Base-by-base conservation (phyloP, 2,113 vertebrate species). In the Lampris megalopsis region DNA sequence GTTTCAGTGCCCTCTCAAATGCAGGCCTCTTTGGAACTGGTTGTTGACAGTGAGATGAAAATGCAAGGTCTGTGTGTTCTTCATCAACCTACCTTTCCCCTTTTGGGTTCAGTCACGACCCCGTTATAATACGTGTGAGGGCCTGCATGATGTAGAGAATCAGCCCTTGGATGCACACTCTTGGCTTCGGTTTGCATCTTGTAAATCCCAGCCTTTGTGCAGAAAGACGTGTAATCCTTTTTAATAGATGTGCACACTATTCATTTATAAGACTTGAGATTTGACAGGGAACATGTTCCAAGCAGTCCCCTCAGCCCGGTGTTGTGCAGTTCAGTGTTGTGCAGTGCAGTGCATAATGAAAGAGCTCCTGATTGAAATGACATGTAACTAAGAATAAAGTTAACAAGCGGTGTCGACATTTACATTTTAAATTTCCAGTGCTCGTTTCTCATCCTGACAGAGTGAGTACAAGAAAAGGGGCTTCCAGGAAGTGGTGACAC, bases 401-500 rank as follows among this genome's bases (percentile, higher is more conserved):
- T 52, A 9, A 48, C 38, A 56, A n/a, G 45, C 43, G 7, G 5
- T 11, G 11, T 52, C 50, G 11, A 52, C 3, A 7, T 2, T 7
- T 45, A 4, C 62, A 41, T n/a, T 80, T 0, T 45, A 6, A 69
- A 10, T 66, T 68, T 56, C 54, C 24, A 24, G 10, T 9, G 0
- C 38, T 3, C 38, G 42, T 11, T n/a, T 36, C 67, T n/a, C 38
- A 1, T 8, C 10, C 36, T n/a, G 41, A 2, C 84, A 99, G 98
- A 94, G 94, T 7, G 97, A 99, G 75, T 99, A 99, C 77, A 93
- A 92, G 85, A 97, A 95, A 75, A 94, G 97, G 71, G 98, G 98
- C 7, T 99, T 99, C 91, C 97, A 97, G 91, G 97, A 99, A 81
- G 98, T 99, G 56, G 95, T 99, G 84, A 96, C 97, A 6, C 98